Conservation (phyloP, 2,113 vertebrate species). For the Miniopterus natalensis region DNA sequence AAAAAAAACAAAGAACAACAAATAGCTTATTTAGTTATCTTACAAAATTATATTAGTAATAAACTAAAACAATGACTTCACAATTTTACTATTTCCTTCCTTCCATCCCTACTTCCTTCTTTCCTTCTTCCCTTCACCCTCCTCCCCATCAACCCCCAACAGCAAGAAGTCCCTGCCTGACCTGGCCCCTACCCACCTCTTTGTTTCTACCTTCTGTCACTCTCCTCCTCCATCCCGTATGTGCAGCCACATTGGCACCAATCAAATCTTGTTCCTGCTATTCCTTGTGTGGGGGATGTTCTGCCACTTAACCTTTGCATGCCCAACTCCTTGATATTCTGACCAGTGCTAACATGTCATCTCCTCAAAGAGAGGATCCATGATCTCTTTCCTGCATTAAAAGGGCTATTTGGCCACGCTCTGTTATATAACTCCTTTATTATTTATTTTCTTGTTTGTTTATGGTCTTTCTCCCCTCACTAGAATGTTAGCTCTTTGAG, state of each 20-base stretch:
- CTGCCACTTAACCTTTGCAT: not conserved
- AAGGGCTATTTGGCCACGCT: not conserved
- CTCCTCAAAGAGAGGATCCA: not conserved
- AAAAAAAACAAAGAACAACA: not conserved
- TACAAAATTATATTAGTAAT: not conserved
- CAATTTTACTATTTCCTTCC: not conserved
- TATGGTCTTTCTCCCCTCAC: not conserved
- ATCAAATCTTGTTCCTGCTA: not conserved
- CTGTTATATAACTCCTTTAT: not conserved
- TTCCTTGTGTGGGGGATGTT: not conserved
- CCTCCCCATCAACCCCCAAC: too few species aligned
- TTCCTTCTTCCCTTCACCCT: not conserved
- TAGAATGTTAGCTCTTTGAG: not conserved
- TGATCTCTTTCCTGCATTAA: not conserved
- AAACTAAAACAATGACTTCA: not conserved
- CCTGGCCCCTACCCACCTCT: not conserved
- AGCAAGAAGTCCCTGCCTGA: not conserved
- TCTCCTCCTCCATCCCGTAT: not conserved
- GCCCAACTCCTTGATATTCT: constrained; percentile 16
- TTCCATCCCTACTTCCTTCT: not conserved
- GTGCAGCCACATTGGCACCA: not conserved
- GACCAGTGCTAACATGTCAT: not conserved
- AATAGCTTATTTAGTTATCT: not conserved
- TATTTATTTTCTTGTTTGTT: not conserved
- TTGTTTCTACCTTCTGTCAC: not conserved